phyloP scores from a whole-genome alignment of 2,113 vertebrate genomes.

The Anguilla japonica region DNA sequence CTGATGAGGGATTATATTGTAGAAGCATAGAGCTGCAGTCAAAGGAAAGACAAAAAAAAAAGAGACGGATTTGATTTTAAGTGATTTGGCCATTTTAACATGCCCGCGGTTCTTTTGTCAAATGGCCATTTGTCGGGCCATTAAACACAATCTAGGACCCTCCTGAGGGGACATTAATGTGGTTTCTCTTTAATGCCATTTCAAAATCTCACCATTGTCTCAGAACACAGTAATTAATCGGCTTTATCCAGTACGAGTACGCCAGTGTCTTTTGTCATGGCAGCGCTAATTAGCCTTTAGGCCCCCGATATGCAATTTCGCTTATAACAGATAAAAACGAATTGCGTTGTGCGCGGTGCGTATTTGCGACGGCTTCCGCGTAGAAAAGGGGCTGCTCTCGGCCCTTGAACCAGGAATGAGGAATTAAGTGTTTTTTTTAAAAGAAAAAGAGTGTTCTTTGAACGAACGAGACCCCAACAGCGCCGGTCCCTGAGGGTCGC shows the following conservation, averaged over 20 bases:
- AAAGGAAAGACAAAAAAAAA: neutral
- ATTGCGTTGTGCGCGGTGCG: neutral
- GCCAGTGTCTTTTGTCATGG: slow-evolving; percentile 14
- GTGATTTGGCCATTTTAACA: neutral
- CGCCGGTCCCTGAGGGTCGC: neutral
- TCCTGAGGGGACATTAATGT: slow-evolving; percentile 18
- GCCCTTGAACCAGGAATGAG: neutral
- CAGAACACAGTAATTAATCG: neutral
- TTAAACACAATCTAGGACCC: neutral
- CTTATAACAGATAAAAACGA: neutral
- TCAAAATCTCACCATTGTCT: slow-evolving; percentile 6
- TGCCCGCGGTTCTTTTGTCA: slow-evolving; percentile 2
- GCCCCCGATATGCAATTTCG: neutral
- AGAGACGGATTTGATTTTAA: slow-evolving; percentile 12
- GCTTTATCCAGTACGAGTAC: neutral
- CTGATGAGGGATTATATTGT: neutral
- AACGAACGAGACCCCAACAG: neutral
- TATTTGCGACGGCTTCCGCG: neutral
- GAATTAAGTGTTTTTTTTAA: neutral
- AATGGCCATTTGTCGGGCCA: slow-evolving; percentile 16
- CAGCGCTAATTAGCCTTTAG: slow-evolving; percentile 14
- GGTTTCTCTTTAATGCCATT: neutral
- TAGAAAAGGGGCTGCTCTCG: neutral
- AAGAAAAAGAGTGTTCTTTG: neutral
- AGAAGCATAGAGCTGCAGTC: neutral